These are phyloP conservation scores for Pteronotus mesoamericanus DNA, from an alignment of 2,797 vertebrate genomes.

Conservation along the genomic window DNA sequence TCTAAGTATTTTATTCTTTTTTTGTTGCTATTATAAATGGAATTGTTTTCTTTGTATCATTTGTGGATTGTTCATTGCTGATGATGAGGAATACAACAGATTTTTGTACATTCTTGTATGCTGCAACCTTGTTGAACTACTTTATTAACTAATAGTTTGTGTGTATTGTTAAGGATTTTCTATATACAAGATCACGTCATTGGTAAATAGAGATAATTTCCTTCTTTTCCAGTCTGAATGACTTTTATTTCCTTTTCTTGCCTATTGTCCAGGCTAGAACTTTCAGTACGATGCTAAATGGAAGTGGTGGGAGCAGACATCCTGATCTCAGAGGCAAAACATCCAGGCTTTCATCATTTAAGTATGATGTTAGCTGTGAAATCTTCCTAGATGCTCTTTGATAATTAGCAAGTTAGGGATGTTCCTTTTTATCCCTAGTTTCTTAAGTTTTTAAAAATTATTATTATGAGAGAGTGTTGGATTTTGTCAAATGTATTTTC, in stretches of 20 bases:
- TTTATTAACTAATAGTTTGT: neutral
- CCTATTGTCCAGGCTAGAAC: neutral
- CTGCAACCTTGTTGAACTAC: neutral
- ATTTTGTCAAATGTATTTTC: neutral
- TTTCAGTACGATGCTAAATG: neutral
- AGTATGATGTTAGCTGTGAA: neutral
- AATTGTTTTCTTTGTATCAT: neutral
- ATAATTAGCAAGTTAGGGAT: neutral
- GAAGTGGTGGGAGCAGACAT: neutral
- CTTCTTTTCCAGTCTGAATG: neutral
- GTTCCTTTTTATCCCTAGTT: slow-evolving; percentile 9
- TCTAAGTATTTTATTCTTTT: slow-evolving; percentile 17
- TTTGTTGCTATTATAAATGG: slow-evolving; percentile 2
- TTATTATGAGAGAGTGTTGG: neutral
- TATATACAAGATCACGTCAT: neutral
- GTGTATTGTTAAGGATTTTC: neutral
- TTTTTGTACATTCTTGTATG: neutral
- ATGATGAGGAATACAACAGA: neutral
- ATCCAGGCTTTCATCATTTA: neutral
- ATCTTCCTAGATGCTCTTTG: neutral
- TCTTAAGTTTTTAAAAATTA: neutral
- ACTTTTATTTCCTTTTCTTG: neutral
- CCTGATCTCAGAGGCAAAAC: neutral
- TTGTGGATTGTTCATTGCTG: slow-evolving; percentile 1
- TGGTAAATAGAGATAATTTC: neutral